Evolutionary conservation across 1,140 invertebrate genomes (phyloP).

Genomic region (Acromyrmex charruanus): DNA sequence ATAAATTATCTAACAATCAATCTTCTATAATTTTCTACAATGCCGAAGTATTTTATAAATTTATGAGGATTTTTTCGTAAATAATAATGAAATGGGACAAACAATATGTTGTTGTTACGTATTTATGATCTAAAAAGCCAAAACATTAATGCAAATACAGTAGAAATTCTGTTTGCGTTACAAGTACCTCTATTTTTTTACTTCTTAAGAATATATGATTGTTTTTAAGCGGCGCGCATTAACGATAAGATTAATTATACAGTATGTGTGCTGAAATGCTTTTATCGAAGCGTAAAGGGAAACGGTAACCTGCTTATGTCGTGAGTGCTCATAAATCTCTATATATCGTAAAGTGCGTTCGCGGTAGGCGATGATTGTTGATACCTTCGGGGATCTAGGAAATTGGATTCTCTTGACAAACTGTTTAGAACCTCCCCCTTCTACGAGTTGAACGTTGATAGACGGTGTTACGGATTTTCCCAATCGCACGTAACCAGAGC

Average conservation of each 20-base stretch:
- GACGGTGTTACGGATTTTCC: slow-evolving; percentile 52
- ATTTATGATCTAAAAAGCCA: neutral
- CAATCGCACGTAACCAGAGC: slow-evolving; percentile 11
- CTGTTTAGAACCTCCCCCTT: slow-evolving; percentile 38
- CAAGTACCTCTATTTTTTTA: neutral
- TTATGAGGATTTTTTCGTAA: neutral
- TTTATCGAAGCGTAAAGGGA: neutral
- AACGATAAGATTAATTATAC: slow-evolving; percentile 46
- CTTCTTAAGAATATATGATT: neutral
- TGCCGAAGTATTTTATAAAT: neutral
- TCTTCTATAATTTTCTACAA: neutral
- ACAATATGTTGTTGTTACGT: neutral
- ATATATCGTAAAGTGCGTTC: slow-evolving; percentile 50
- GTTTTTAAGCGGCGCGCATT: slow-evolving; percentile 11
- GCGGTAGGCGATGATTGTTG: slow-evolving; percentile 50
- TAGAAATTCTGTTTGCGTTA: neutral
- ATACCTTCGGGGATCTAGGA: slow-evolving; percentile 47
- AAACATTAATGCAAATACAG: neutral
- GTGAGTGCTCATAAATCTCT: slow-evolving; percentile 54
- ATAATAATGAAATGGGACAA: neutral
- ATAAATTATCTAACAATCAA: neutral
- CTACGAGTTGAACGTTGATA: slow-evolving; percentile 45
- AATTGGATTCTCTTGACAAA: slow-evolving; percentile 66
- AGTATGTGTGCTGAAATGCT: slow-evolving; percentile 3
- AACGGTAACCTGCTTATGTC: slow-evolving; percentile 17